Evolutionary conservation across 2,888 invertebrate genomes (phyloP), one percentile per base, ranked within the genome.

Genomic region (Mantis religiosa): DNA sequence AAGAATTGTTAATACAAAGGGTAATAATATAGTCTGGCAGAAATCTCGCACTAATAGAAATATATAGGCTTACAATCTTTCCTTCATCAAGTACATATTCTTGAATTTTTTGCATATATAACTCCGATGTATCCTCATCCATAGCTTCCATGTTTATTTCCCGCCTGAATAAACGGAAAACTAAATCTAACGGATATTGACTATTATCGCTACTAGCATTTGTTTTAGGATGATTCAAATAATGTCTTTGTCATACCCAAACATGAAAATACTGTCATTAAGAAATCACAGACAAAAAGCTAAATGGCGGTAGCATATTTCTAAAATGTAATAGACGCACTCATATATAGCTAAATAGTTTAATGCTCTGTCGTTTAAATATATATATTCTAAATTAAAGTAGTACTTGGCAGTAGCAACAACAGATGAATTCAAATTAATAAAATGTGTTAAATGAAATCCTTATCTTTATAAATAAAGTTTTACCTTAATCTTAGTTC

Each of bases 31-130:
- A 90, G 28, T 90, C 84, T 41, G 41, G 9, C 41, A 34, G 54
- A 84, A 90, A 27, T 71, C 25, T 25, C 3, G 85, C 9, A 87
- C 81, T 88, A 28, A 14, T n/a, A 28, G 34, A 30, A 84, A 85
- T 71, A 83, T 47, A 85, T 25, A 84, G 90, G 28, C 91, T 91
- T 88, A 92, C 92, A 89, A 92, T 88, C 90, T 92, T 92, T 54
- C 92, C 92, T n/a, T 92, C 91, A 89, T 92, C 92, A 30, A 88
- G 47, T 12, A 88, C 85, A 82, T 84, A 88, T 28, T 88, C 88
- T 27, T 88, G 85, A 8, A 88, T 14, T 15, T 85, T 88, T 41
- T 88, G 88, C 12, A 88, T 28, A 41, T 85, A 88, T 27, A 88
- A 41, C 28, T 85, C 85, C 1, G 27, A 14, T 0, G 30, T 7